phyloP scores from a whole-genome alignment of 2,797 vertebrate species.

The Austrolebias charrua region DNA sequence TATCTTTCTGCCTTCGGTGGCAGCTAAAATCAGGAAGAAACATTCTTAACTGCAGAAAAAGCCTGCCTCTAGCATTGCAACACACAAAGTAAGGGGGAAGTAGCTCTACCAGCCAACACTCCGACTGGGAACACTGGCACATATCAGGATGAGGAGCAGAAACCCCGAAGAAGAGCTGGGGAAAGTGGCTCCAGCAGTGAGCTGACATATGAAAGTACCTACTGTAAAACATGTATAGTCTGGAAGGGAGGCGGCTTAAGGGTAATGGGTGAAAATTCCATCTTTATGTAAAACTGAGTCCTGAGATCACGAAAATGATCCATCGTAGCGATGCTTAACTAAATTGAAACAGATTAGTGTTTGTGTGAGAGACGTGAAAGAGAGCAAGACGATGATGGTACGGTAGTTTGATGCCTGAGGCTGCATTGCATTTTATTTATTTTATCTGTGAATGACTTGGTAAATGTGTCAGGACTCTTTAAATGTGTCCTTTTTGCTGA shows the following conservation, averaged over 20 bases:
- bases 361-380: conserved; percentile 3
- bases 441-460: no score
- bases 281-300: no score
- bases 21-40: background rate
- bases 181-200: conserved; percentile 38
- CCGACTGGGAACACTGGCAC: conserved; percentile 18
- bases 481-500: no score
- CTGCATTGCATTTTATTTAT: no score
- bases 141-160: conserved; percentile 32
- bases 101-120: background rate
- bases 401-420: conserved; percentile 1
- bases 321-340: no score
- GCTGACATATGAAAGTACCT: conserved; percentile 21
- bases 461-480: no score
- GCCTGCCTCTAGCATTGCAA: background rate
- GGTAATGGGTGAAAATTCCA: background rate
- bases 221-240: conserved; percentile 24
- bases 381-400: background rate
- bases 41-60: background rate
- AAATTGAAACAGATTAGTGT: conserved; percentile 5
- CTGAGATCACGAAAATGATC: no score
- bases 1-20: no score
- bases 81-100: background rate
- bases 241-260: conserved; percentile 7
- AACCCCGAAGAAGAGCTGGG: conserved; percentile 26